Evolutionary conservation across 2,797 vertebrate species (phyloP), one percentile per base, ranked within the genome.

Genomic region (Sebastolobus altivelis): DNA sequence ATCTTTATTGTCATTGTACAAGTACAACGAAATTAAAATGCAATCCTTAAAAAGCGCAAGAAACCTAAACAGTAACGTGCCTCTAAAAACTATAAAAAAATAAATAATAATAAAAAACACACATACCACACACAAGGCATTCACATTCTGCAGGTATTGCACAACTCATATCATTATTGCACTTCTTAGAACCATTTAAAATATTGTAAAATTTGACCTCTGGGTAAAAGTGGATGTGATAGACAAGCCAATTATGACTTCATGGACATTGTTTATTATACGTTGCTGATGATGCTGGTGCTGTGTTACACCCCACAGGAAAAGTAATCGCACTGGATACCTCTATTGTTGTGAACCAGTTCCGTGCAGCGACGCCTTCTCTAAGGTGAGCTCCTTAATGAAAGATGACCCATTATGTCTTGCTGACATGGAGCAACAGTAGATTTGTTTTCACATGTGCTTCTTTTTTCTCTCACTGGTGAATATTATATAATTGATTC

Each of bases 321-420:
- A 96, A 96, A 84, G 73, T 90, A 1, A 93, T 96, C 12, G 96
- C 97, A 8, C 33, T 97, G 60, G 97, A 97, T 49, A 92, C 93
- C 0, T 96, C 94, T 0, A 94, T 97, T 71, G 86, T 96, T 33
- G 5, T 97, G 75, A 94, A 94, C 79, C 97, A 97, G 95, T 97
- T 97, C 69, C 91, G 93, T 22, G 81, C 94, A 12, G 95, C 84
- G 0, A 84, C 90, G 0, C 94, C 96, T 2, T 49, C 7, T 6
- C 63, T 92, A 6, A 95, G 92, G 96, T 96, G 72, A 93, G 91
- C 43, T 65, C 5, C 18, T 12, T n/a, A 4, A 16, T 46, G 25
- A 29, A 10, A 4, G 7, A 14, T 63, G 35, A 20, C 8, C 10
- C 13, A 1, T 8, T 40, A 7, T 72, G 20, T 66, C 29, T n/a